Conservation (phyloP, 2,888 invertebrate species). For the Drosophila mayaguana region DNA sequence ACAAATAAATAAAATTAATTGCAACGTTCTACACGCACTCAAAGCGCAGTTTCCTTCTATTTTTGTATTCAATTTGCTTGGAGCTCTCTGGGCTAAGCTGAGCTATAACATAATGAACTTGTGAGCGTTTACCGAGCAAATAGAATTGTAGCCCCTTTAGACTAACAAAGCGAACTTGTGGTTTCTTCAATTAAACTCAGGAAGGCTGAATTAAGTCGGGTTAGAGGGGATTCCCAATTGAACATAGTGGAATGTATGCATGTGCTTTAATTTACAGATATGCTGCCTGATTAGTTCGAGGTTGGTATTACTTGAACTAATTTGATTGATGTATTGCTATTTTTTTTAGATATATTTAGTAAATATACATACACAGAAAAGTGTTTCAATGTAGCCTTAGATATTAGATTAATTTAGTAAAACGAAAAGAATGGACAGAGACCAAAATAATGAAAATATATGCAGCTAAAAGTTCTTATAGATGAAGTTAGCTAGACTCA, state of each 20-base stretch:
- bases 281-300: neutral
- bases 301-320: neutral
- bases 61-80: constrained; percentile 33
- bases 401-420: neutral
- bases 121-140: constrained; percentile 3
- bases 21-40: constrained; percentile 45
- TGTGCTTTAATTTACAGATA: neutral
- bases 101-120: constrained; percentile 1
- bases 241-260: neutral
- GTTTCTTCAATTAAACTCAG: neutral
- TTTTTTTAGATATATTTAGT: no score
- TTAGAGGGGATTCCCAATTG: neutral
- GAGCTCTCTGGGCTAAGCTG: constrained; percentile 3
- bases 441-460: no score
- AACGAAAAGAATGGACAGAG: accelerated
- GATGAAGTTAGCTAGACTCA: no score
- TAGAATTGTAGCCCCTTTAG: neutral
- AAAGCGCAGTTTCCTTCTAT: constrained; percentile 36
- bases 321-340: no score
- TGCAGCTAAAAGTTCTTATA: no score
- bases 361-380: no score
- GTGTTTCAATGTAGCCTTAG: neutral
- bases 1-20: constrained; percentile 76
- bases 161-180: neutral
- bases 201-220: neutral